Evolutionary conservation across 2,113 vertebrate species (phyloP).

Genomic region (Fukomys damarensis): DNA sequence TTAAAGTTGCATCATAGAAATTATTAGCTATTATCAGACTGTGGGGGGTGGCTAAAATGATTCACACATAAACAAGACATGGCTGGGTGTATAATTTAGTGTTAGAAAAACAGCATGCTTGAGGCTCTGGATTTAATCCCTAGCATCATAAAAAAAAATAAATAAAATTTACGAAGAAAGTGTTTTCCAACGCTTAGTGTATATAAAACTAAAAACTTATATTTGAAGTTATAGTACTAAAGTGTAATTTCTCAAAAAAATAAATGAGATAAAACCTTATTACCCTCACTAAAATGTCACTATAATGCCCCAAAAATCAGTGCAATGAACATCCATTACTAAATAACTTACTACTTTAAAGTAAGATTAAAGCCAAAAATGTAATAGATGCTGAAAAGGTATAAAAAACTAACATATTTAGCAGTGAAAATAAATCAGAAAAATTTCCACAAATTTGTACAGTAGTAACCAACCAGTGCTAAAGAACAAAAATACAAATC

Average conservation of each 20-base stretch:
- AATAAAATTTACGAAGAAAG: not conserved
- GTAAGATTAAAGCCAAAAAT: constrained; percentile 43
- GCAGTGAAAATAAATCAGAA: not conserved
- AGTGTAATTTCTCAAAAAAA: not conserved
- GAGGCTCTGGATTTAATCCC: not conserved
- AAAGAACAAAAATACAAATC: not conserved
- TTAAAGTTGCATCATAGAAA: constrained; percentile 31
- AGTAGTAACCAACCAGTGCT: not conserved
- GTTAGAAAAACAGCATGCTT: not conserved
- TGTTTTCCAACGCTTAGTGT: not conserved
- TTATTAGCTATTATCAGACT: not conserved
- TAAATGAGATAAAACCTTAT: not conserved
- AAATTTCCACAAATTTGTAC: not conserved
- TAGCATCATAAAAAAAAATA: not conserved
- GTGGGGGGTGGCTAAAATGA: not conserved
- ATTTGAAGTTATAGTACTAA: not conserved
- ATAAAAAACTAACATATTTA: constrained; percentile 35
- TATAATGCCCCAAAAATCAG: not conserved
- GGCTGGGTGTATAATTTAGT: not conserved
- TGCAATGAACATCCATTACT: not conserved
- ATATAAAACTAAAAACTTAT: not conserved
- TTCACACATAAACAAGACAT: not conserved
- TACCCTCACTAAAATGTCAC: not conserved
- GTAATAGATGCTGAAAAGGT: not conserved
- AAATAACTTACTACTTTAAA: constrained; percentile 33